These are phyloP conservation scores for Fabriciana adippe DNA, from an alignment of 2,888 invertebrate genomes.

Conservation along the genomic window DNA sequence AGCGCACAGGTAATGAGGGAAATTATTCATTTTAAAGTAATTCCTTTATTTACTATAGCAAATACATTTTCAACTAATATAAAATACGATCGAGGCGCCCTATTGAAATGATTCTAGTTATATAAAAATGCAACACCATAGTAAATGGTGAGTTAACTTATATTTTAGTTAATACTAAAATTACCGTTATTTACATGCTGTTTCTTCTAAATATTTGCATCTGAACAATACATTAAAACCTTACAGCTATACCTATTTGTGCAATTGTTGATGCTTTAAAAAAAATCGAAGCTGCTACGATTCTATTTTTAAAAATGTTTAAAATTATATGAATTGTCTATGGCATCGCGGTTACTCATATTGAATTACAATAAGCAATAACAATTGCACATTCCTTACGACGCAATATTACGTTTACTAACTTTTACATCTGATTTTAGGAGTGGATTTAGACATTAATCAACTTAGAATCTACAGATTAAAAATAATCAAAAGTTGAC, in stretches of 20 bases:
- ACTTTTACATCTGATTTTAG: constrained; percentile 64
- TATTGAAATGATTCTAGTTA: constrained; percentile 56
- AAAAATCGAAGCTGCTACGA: constrained; percentile 38
- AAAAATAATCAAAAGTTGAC: constrained; percentile 42
- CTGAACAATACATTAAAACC: constrained; percentile 82
- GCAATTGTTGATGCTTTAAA: constrained; percentile 71
- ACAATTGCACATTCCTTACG: constrained; percentile 75
- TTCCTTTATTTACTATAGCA: constrained; percentile 38
- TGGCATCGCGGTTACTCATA: constrained; percentile 49
- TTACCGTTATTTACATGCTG: constrained; percentile 76
- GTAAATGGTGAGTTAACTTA: constrained; percentile 55
- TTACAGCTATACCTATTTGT: constrained; percentile 70
- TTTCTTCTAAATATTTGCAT: constrained; percentile 81
- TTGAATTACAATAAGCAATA: constrained; percentile 54
- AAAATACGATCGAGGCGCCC: constrained; percentile 57
- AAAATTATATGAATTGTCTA: constrained; percentile 47
- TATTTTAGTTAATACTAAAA: constrained; percentile 57
- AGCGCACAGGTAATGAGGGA: constrained; percentile 41
- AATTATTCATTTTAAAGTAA: constrained; percentile 37
- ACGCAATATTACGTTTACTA: constrained; percentile 64
- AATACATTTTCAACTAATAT: constrained; percentile 46
- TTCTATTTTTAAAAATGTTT: constrained; percentile 37
- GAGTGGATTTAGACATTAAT: constrained; percentile 78
- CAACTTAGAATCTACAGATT: constrained; percentile 59
- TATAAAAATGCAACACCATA: constrained; percentile 69